Percentiles rank a stretch among this genome's conserved stretches.
Conservation (phyloP, 2,113 vertebrate genomes). For the Sporophila hypoxantha region DNA sequence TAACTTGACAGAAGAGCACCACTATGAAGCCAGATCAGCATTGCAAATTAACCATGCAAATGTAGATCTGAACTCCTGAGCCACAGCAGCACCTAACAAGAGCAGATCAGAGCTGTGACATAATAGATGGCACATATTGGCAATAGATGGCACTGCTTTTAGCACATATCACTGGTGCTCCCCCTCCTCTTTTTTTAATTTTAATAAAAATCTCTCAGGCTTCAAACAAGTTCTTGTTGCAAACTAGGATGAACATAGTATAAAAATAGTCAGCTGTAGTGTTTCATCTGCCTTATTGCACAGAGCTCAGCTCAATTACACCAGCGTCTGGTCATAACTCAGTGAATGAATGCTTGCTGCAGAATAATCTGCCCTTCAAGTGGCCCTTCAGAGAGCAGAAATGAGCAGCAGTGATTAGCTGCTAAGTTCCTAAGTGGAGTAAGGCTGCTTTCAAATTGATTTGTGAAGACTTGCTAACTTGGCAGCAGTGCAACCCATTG, state of each 20-base stretch:
- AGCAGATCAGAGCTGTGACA: neutral
- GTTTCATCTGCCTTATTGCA: constrained; percentile 52
- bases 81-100: neutral
- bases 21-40: neutral
- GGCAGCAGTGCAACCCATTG: constrained; percentile 52
- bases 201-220: neutral
- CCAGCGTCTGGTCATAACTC: constrained; percentile 43
- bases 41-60: neutral
- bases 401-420: constrained; percentile 60
- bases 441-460: constrained; percentile 59
- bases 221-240: constrained; percentile 28
- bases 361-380: constrained; percentile 60
- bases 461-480: constrained; percentile 60
- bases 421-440: constrained; percentile 55
- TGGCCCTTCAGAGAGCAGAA: constrained; percentile 56
- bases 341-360: constrained; percentile 55
- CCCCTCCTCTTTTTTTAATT: neutral
- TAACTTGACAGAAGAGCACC: neutral
- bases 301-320: constrained; percentile 54
- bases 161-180: neutral
- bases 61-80: neutral
- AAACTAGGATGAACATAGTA: neutral
- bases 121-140: neutral
- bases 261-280: constrained; percentile 50
- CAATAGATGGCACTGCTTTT: neutral